Conservation (phyloP, 1,140 invertebrate species). For the Aphelenchoides avenae region DNA sequence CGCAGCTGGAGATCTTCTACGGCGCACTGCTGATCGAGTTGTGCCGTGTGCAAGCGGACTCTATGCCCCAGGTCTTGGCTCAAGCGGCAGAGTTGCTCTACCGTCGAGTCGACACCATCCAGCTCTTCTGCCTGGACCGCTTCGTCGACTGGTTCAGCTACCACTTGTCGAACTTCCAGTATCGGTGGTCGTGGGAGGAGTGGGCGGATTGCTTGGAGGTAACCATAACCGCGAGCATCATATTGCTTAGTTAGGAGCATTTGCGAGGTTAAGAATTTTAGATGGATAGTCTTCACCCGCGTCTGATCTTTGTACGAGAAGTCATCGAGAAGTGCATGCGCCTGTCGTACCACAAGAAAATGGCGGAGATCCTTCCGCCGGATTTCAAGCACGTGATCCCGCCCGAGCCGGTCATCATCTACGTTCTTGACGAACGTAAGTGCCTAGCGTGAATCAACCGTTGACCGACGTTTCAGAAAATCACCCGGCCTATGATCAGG, state of each 20-base stretch:
- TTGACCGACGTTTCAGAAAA: constrained; percentile 67
- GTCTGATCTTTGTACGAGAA: constrained; percentile 91
- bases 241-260: constrained; percentile 71
- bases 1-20: constrained; percentile 86
- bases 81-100: constrained; percentile 96
- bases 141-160: constrained; percentile 97
- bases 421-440: constrained; percentile 62
- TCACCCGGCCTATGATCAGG: constrained; percentile 75
- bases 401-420: constrained; percentile 63
- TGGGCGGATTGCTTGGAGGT: constrained; percentile 61
- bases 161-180: constrained; percentile 98
- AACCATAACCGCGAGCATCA: background rate
- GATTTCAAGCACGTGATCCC: constrained; percentile 79
- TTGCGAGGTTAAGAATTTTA: constrained; percentile 74
- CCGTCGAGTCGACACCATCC: constrained; percentile 91
- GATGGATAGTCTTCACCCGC: constrained; percentile 81
- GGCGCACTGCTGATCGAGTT: constrained; percentile 92
- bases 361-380: constrained; percentile 84
- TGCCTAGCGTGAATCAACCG: background rate
- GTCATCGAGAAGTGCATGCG: constrained; percentile 82
- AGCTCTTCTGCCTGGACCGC: constrained; percentile 88
- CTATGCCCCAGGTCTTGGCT: constrained; percentile 91
- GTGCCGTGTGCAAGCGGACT: constrained; percentile 89
- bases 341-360: constrained; percentile 90
- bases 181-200: constrained; percentile 89